These are phyloP conservation scores for Grammomys surdaster DNA, from an alignment of 2,113 vertebrate species.

Conservation along the genomic window DNA sequence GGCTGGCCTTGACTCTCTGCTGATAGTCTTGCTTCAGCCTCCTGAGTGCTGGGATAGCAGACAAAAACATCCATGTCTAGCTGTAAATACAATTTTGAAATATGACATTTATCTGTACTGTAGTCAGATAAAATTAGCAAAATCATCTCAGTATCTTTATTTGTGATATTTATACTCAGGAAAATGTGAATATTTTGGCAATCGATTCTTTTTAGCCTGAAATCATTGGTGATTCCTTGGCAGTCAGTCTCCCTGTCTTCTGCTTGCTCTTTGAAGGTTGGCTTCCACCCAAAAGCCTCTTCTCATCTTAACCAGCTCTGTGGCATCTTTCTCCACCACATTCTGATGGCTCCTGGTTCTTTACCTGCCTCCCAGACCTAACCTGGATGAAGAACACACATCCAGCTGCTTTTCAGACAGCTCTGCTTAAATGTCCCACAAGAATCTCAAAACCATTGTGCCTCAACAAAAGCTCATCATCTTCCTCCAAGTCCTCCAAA, in stretches of 20 bases:
- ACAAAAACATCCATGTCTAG: background rate
- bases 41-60: background rate
- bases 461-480: conserved; percentile 4
- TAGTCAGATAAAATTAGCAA: conserved; percentile 45
- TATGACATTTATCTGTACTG: conserved; percentile 25
- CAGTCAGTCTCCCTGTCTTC: background rate
- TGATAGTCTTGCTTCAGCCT: background rate
- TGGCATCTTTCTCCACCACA: background rate
- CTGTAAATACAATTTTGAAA: conserved; percentile 30
- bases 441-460: background rate
- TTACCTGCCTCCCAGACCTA: background rate
- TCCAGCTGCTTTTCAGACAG: conserved; percentile 27
- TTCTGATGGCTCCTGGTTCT: background rate
- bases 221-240: background rate
- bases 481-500: background rate
- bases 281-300: background rate
- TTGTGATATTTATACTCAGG: conserved; percentile 8
- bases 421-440: background rate
- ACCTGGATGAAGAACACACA: background rate
- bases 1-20: background rate
- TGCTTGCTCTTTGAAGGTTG: background rate
- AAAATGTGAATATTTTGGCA: conserved; percentile 44
- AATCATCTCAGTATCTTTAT: conserved; percentile 48
- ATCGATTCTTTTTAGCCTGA: conserved; percentile 8
- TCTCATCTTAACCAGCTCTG: background rate